These are phyloP conservation scores for Drosophila paucipuncta DNA, from an alignment of 2,888 invertebrate genomes.

Conservation along the genomic window DNA sequence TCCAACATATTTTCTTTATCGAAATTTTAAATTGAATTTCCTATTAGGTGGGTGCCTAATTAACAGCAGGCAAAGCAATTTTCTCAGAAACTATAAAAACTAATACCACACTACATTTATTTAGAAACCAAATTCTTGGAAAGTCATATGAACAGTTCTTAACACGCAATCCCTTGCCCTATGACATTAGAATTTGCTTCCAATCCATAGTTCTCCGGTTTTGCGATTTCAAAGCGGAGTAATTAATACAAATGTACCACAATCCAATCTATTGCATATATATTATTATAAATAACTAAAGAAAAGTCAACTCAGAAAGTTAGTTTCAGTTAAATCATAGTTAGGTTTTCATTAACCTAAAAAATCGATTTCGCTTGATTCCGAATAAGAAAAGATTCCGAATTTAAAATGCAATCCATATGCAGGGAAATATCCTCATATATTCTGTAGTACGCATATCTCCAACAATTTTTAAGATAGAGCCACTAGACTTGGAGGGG, in stretches of 20 bases:
- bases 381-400: neutral
- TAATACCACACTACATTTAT: conserved; percentile 13
- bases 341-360: rapidly evolving
- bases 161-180: neutral
- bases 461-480: too few relatives aligned
- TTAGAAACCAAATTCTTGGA: conserved; percentile 20
- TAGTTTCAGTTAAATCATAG: neutral
- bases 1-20: conserved; percentile 38
- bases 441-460: neutral
- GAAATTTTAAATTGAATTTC: conserved; percentile 39
- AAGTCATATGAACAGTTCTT: neutral
- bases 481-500: too few relatives aligned
- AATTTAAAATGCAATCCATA: neutral
- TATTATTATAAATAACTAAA: neutral
- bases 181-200: neutral
- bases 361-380: neutral
- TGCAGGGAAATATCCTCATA: too few relatives aligned
- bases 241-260: neutral
- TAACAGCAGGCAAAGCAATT: conserved; percentile 44
- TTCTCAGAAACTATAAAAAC: conserved; percentile 21
- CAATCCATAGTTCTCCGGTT: too few relatives aligned
- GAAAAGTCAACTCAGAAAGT: neutral
- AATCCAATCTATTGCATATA: neutral
- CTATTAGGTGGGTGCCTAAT: conserved; percentile 43
- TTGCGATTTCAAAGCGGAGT: neutral